Evolutionary conservation across 35 echinoderm and acorn worm species (phyloP).

Genomic region (Ophioderma brevispina): DNA sequence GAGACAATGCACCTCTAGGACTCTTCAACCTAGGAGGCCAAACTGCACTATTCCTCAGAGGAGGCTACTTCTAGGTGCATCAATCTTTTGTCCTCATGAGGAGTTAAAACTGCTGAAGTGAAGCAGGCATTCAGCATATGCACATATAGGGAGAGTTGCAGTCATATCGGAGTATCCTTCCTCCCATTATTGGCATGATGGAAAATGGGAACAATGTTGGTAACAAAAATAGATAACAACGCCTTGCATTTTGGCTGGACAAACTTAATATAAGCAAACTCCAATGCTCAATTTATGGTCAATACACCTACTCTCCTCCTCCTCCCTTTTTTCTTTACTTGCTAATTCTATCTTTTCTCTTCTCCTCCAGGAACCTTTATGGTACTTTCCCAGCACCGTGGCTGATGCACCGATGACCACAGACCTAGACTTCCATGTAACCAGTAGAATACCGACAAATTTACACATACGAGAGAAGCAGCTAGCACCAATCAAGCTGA

Average conservation of each 20-base stretch:
- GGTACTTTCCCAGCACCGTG: constrained; percentile 97
- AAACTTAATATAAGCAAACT: background rate
- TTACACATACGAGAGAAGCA: constrained; percentile 96
- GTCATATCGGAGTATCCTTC: too few relatives aligned
- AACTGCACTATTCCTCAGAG: too few relatives aligned
- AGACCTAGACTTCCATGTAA: constrained; percentile 96
- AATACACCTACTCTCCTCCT: background rate
- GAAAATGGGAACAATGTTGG: too few relatives aligned
- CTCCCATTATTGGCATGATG: too few relatives aligned
- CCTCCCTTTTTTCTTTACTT: background rate
- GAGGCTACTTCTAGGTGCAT: too few relatives aligned
- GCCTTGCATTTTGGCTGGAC: background rate
- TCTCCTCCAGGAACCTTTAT: constrained; percentile 81
- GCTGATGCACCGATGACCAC: constrained; percentile 91
- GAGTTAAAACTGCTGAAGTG: too few relatives aligned
- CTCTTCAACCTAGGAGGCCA: too few relatives aligned
- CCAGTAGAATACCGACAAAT: constrained; percentile 88
- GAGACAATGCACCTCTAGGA: too few relatives aligned
- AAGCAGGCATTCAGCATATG: too few relatives aligned
- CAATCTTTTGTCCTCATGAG: too few relatives aligned
- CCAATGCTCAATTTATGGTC: background rate
- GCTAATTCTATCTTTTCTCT: background rate
- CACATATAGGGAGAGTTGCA: too few relatives aligned
- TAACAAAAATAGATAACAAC: too few relatives aligned
- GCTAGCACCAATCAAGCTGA: constrained; percentile 96